Percentiles rank a stretch among this genome's conserved stretches.
Evolutionary conservation across 2,888 invertebrate genomes (phyloP).

Genomic region (Cordilura impudica): DNA sequence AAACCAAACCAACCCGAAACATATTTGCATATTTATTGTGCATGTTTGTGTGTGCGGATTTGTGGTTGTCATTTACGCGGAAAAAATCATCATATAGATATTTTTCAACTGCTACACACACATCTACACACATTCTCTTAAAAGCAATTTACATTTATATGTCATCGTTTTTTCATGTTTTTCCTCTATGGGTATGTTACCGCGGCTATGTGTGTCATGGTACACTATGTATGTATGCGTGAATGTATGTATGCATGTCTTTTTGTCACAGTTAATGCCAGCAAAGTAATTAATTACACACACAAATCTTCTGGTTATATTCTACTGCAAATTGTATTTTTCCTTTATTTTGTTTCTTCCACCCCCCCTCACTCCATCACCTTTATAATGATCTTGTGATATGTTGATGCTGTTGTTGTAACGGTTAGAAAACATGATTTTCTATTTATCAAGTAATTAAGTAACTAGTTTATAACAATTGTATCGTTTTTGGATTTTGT

Average conservation of each 20-base stretch:
- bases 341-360: background rate
- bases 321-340: slow-evolving; percentile 67
- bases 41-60: background rate
- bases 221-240: slow-evolving; percentile 1
- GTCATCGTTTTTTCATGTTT: too few relatives aligned
- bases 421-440: slow-evolving; percentile 13
- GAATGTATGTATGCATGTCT: background rate
- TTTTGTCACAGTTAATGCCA: slow-evolving; percentile 60
- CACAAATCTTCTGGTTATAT: slow-evolving; percentile 70
- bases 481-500: slow-evolving; percentile 20
- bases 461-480: slow-evolving; percentile 44
- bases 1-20: background rate
- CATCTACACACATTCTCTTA: background rate
- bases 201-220: slow-evolving; percentile 3
- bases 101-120: background rate
- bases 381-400: too few relatives aligned
- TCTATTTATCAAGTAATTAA: slow-evolving; percentile 52
- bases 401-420: slow-evolving; percentile 3
- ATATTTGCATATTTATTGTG: slow-evolving; percentile 38
- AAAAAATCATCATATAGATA: slow-evolving; percentile 40
- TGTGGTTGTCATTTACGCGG: slow-evolving; percentile 50
- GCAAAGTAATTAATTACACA: slow-evolving; percentile 67
- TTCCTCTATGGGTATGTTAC: background rate
- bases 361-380: background rate
- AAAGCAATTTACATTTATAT: background rate